Evolutionary conservation across 2,888 invertebrate genomes (phyloP), one percentile per base, ranked within the genome.

Genomic region (Deilephila elpenor): DNA sequence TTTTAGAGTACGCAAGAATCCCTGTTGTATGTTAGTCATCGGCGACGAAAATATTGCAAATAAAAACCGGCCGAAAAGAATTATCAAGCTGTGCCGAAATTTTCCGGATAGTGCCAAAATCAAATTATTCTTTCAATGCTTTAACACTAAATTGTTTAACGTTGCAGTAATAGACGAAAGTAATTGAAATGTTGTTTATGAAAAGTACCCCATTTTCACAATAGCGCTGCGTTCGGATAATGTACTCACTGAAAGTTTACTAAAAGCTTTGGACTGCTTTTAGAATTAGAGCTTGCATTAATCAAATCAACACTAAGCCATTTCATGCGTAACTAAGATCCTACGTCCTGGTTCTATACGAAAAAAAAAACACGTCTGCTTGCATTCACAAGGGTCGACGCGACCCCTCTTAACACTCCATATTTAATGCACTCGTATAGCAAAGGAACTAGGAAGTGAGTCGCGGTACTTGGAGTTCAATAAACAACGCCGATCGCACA

Each of bases 61-160:
- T 51, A 67, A 67, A 67, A 67, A 67, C 17, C 51, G 44, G 44
- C 51, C 7, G 17, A 25, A 51, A 44, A 25, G 14, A 20, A 51
- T 20, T 67, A 67, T 67, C 25, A 67, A 51, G 51, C 67, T 20
- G 67, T 51, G 67, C 19, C 25, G 67, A 67, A 67, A 67, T 25
- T 67, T 67, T 67, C 44, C 44, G 67, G 25, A 51, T 67, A 51
- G 67, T 51, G 51, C 51, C 67, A 67, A 67, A 67, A 67, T 64
- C 44, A 5, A 64, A 44, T 64, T 44, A 64, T 44, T 64, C 44
- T 37, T n/a, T 64, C 44, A 37, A 44, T 64, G 64, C 44, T 64
- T 64, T 44, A 44, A 64, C 44, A 64, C 20, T 20, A 44, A 0
- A 25, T 11, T 64, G 64, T 64, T 64, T 64, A 64, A 20, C 44